phyloP scores from a whole-genome alignment of 64 coral and sea anemone species.

The Stylophora pistillata region DNA sequence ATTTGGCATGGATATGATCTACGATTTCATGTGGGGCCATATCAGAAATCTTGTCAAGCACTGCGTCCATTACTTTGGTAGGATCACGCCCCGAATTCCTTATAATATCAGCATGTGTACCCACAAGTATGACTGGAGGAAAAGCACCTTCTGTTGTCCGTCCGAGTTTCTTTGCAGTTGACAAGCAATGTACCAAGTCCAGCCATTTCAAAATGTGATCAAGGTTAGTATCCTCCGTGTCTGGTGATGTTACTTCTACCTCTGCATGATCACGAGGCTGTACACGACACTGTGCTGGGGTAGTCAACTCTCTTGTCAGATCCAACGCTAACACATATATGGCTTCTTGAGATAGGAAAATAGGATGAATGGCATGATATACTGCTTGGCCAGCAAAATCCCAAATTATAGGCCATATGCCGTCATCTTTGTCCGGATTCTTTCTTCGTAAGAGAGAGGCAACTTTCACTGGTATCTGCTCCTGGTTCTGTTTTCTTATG shows the following conservation, averaged over 20 bases:
- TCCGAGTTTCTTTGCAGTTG: no score
- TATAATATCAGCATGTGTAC: neutral
- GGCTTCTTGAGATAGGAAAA: neutral
- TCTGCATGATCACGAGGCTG: neutral
- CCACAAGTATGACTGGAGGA: neutral
- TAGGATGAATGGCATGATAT: no score
- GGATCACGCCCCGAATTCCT: no score
- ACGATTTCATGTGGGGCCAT: neutral
- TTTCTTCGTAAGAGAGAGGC: no score
- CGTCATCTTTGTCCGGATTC: no score
- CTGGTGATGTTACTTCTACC: neutral
- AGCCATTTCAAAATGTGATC: neutral
- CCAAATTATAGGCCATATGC: neutral
- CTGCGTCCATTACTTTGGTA: neutral
- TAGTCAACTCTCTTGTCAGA: neutral
- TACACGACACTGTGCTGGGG: no score
- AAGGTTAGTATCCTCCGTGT: neutral
- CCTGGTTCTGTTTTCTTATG: no score
- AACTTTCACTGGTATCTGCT: no score
- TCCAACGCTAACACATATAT: neutral
- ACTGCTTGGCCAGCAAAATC: no score
- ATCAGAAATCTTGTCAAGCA: neutral
- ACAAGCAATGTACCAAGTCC: neutral
- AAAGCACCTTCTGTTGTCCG: neutral
- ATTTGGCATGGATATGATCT: no score